Evolutionary conservation across 2,797 vertebrate genomes (phyloP).

Genomic region (Naso thynnoides): DNA sequence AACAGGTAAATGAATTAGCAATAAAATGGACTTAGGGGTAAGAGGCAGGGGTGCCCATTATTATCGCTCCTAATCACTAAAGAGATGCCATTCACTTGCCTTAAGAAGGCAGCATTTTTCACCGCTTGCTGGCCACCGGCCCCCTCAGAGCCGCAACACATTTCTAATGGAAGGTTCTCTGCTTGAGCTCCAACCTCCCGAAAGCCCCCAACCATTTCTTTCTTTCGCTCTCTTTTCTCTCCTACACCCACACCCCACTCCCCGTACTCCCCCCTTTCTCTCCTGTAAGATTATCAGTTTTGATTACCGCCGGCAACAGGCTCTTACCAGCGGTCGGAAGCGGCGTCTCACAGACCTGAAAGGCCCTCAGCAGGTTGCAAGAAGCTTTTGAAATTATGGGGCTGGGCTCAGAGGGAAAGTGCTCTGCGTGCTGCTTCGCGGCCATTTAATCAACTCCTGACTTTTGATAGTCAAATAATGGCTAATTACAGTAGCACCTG

Average conservation of each 20-base stretch:
- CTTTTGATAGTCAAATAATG: slow-evolving; percentile 99
- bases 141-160: slow-evolving; percentile 98
- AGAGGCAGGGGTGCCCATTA: slow-evolving; percentile 98
- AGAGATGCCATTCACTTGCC: slow-evolving; percentile 99
- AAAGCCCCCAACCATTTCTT: slow-evolving; percentile 91
- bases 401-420: slow-evolving; percentile 91
- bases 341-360: slow-evolving; percentile 91
- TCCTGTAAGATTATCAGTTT: slow-evolving; percentile 96
- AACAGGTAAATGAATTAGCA: slow-evolving; percentile 99
- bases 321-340: slow-evolving; percentile 96
- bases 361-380: slow-evolving; percentile 95
- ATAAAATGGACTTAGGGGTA: slow-evolving; percentile 97
- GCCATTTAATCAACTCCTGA: slow-evolving; percentile 99
- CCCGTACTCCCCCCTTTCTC: slow-evolving; percentile 59
- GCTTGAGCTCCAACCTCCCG: slow-evolving; percentile 91
- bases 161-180: slow-evolving; percentile 99
- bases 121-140: slow-evolving; percentile 93
- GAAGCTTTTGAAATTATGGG: slow-evolving; percentile 98
- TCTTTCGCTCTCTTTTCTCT: slow-evolving; percentile 76
- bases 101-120: slow-evolving; percentile 97
- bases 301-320: slow-evolving; percentile 99
- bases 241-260: slow-evolving; percentile 57
- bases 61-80: slow-evolving; percentile 98
- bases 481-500: slow-evolving; percentile 99
- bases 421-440: slow-evolving; percentile 91